These are phyloP conservation scores for Merodon equestris DNA, from an alignment of 2,888 invertebrate species.

Conservation along the genomic window DNA sequence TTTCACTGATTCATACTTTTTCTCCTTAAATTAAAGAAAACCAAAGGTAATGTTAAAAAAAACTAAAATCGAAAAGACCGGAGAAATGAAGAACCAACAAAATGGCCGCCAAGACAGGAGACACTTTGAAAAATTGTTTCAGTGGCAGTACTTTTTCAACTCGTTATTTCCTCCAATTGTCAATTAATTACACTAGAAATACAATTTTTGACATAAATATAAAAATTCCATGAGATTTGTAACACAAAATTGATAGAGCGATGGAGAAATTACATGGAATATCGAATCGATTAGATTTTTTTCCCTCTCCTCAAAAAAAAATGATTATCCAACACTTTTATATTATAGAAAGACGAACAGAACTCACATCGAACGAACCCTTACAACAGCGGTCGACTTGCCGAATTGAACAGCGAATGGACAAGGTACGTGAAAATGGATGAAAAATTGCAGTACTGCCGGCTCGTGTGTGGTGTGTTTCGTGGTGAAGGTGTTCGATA, in stretches of 20 bases:
- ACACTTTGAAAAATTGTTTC: constrained; percentile 37
- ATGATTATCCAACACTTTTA: constrained; percentile 66
- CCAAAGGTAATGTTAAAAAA: constrained; percentile 2
- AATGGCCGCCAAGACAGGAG: constrained; percentile 56
- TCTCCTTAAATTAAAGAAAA: not conserved
- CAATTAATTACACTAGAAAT: constrained; percentile 45
- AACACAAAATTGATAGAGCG: constrained; percentile 46
- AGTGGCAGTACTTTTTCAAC: constrained; percentile 4
- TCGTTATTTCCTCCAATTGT: constrained; percentile 22
- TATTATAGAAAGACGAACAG: constrained; percentile 67
- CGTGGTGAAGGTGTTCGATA: constrained; percentile 22
- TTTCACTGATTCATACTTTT: constrained; percentile 39
- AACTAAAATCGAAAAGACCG: constrained; percentile 35
- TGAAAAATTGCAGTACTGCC: constrained; percentile 70
- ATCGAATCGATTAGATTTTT: constrained; percentile 53
- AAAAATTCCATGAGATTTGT: constrained; percentile 31
- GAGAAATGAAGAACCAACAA: constrained; percentile 33
- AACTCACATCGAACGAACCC: constrained; percentile 79
- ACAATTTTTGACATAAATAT: constrained; percentile 41
- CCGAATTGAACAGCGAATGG: constrained; percentile 74
- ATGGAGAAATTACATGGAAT: constrained; percentile 43
- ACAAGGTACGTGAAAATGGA: constrained; percentile 70
- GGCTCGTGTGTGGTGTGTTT: constrained; percentile 61
- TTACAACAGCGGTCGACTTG: constrained; percentile 77
- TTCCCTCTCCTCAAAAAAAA: constrained; percentile 16